Base-by-base conservation (phyloP, 2,888 invertebrate genomes). In the Pogonocherus hispidulus region DNA sequence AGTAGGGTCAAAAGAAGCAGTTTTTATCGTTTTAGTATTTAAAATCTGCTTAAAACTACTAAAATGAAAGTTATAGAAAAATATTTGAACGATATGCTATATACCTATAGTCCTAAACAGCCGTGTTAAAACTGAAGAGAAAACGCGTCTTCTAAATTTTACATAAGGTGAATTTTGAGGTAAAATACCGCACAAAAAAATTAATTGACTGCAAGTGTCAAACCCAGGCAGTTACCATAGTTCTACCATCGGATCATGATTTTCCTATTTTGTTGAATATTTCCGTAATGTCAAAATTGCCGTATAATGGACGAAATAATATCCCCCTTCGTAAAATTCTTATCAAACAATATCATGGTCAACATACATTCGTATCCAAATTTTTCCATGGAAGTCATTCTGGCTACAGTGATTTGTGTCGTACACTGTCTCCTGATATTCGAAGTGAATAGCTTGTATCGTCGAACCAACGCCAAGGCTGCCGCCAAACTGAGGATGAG, bases 351-450 rank as follows among this genome's bases (percentile, higher is more conserved):
- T 35, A 74, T 81, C 11, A 75, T 78, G n/a, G 77, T 82, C 44
- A 80, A 80, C 52, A 76, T 83, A 22, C 76, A 81, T 62, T 82
- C 83, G 8, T 77, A 77, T 63, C 83, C 83, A 3, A 73, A 78
- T 70, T 83, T 83, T 70, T 75, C 81, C 16, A 75, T 83, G 49
- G 83, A 83, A 77, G 75, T 76, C 4, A 75, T 82, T 27, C 54
- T 81, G 52, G 76, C 80, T 3, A 32, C 73, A 14, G 70, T 80
- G 32, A 75, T 83, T 54, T 79, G 81, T 62, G 70, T 79, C 3
- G 72, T 79, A 11, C 81, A 83, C 62, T 52, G 76, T 52, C 73
- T 80, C 20, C 69, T 82, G 22, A 77, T 81, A 32, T 71, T 79
- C 60, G 82, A 83, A 71, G 72, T 81, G 5, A 78, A 76, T 66